Evolutionary conservation across 2,113 vertebrate genomes (phyloP).

Genomic region (Otis tarda): DNA sequence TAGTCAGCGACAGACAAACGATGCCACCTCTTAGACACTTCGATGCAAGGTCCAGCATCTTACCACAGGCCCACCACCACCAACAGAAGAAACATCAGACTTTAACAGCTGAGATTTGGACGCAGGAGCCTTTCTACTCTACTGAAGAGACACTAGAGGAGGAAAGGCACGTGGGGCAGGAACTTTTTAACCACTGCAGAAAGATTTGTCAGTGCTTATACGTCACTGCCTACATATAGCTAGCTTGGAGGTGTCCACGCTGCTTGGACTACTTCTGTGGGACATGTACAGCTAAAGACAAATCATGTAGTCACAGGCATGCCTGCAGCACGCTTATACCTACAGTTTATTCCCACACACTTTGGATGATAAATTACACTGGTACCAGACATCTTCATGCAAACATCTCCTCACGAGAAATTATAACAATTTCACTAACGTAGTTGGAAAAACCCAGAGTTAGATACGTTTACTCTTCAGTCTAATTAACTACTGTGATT

Average conservation of each 20-base stretch:
- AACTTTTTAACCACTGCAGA: neutral
- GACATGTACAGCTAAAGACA: neutral
- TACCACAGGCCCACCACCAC: neutral
- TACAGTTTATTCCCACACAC: neutral
- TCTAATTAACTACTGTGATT: neutral
- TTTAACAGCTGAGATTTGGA: neutral
- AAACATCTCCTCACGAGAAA: neutral
- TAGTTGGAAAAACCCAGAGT: neutral
- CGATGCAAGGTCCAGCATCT: neutral
- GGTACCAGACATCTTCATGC: neutral
- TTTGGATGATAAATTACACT: neutral
- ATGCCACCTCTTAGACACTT: neutral
- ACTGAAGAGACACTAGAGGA: neutral
- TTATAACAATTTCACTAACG: neutral
- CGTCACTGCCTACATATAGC: accelerated
- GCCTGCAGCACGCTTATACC: neutral
- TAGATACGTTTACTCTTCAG: neutral
- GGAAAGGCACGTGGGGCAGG: neutral
- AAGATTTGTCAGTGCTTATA: neutral
- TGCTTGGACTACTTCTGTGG: neutral
- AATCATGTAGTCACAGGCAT: neutral
- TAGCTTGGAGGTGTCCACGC: neutral
- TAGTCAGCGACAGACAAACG: accelerated
- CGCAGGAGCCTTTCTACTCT: neutral
- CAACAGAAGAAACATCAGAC: neutral